Base-by-base conservation (phyloP, 2,888 invertebrate species). In the Prenolepis imparis region DNA sequence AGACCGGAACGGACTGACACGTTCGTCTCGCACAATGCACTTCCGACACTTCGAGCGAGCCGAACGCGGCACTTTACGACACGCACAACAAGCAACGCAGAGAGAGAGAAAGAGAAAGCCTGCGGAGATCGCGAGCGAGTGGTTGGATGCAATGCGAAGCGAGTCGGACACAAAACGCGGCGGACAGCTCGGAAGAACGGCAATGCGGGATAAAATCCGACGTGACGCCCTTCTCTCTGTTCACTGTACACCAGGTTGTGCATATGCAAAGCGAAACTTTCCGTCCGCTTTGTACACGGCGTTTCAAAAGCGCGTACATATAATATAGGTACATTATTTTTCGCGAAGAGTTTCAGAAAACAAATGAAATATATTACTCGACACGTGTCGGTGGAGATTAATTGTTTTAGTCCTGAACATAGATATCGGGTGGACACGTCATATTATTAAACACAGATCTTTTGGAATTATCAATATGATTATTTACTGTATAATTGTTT, bases 211-310 rank as follows among this genome's bases (percentile, higher is more conserved):
- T 83, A 61, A 70, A 67, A 64, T 39, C 67, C 78, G 75, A 85
- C 78, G 68, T 80, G 83, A 84, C 75, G 59, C 72, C 59, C 52
- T 66, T 63, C 68, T 52, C 67, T 63, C 68, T 82, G 78, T 83
- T 88, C 86, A 87, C 85, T 67, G 75, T 78, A 61, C 74, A 48
- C 80, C 57, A 81, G 68, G 59, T 78, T 82, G 52, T 52, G 81
- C 84, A 73, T 86, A 87, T 89, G 87, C 85, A 84, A 85, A 86
- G 77, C 70, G 70, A 86, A 85, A 87, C 57, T 88, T 86, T 85
- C 81, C 64, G 44, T 8, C 12, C 63, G 59, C 44, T 73, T 52
- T 18, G 32, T 67, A 67, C 21, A 80, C 12, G 44, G n/a, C 21
- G 72, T 44, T 80, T 80, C 78, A 80, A 59, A 80, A 80, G 12